Conservation (phyloP, 1,140 invertebrate species). For the Drosophila lacertosa region DNA sequence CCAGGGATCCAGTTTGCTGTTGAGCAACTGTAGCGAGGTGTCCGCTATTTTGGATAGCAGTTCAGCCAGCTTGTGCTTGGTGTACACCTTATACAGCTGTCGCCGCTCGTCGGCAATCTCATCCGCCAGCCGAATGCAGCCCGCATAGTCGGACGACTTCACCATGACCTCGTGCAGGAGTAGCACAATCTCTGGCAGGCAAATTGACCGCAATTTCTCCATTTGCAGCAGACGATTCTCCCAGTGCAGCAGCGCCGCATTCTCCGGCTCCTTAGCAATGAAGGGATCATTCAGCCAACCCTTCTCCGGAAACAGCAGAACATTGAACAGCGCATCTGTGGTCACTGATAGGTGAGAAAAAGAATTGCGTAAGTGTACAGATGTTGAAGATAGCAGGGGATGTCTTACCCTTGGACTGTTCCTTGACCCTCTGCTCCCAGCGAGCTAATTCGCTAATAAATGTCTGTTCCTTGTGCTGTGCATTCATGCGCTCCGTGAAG, state of each 20-base stretch:
- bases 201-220: constrained; percentile 90
- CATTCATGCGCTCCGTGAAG: constrained; percentile 94
- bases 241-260: constrained; percentile 61
- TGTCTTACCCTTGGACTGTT: constrained; percentile 87
- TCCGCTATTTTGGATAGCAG: constrained; percentile 91
- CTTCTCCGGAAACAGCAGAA: constrained; percentile 93
- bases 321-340: constrained; percentile 93
- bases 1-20: constrained; percentile 90
- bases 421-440: constrained; percentile 89
- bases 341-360: constrained; percentile 86
- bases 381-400: constrained; percentile 3
- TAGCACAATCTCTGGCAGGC: constrained; percentile 93
- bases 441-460: constrained; percentile 90
- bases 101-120: constrained; percentile 91
- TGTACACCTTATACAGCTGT: constrained; percentile 91
- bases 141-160: constrained; percentile 89
- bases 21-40: constrained; percentile 90
- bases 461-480: constrained; percentile 92
- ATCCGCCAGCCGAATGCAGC: constrained; percentile 92
- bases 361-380: no score
- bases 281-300: constrained; percentile 94
- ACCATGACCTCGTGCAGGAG: constrained; percentile 92
- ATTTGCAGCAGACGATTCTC: constrained; percentile 86
- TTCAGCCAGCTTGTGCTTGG: constrained; percentile 90
- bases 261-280: constrained; percentile 60